Evolutionary conservation across 2,113 vertebrate genomes (phyloP), one percentile per base, ranked within the genome.

Genomic region (Eulacestoma nigropectus): DNA sequence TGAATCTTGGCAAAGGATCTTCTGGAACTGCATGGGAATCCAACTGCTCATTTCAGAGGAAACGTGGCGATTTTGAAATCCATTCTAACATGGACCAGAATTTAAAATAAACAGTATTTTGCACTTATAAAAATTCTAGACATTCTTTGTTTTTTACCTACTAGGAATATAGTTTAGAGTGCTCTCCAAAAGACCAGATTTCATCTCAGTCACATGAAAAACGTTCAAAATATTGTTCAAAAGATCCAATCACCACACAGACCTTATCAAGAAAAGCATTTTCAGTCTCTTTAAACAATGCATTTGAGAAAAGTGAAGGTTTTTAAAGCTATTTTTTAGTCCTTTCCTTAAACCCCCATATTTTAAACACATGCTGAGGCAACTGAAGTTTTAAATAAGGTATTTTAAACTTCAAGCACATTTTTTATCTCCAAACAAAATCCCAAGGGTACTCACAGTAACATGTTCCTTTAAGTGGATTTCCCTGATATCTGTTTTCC

Each of bases 401-500:
- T 30, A 42, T 57, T 90, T 83, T 50, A 50, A 93, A 87, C 62
- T 63, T 72, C 76, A 79, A 94, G 50, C 27, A 35, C 47, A 64
- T 27, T 91, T 84, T 53, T 70, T 55, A 84, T 87, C 50, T 56
- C 22, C 41, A 78, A 82, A 80, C 9, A 87, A 64, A 80, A 89
- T 29, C 49, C 59, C 17, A 90, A 41, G 57, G 55, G 88, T 94
- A 99, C 99, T 99, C 97, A 99, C 99, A 99, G 95, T 99, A 99
- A 96, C 99, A 99, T 0, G 99, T 99, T 97, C 99, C 99, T 98
- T 99, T 99, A 87, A 99, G 98, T 49, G 99, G 99, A 97, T 99
- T 99, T 97, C 99, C 99, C 94, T 99, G 99, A 97, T 99, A 99
- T 62, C 99, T 99, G 77, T 99, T 99, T 98, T 99, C 99, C 1